Conservation (phyloP, 2,113 vertebrate species). For the Tupaia chinensis region DNA sequence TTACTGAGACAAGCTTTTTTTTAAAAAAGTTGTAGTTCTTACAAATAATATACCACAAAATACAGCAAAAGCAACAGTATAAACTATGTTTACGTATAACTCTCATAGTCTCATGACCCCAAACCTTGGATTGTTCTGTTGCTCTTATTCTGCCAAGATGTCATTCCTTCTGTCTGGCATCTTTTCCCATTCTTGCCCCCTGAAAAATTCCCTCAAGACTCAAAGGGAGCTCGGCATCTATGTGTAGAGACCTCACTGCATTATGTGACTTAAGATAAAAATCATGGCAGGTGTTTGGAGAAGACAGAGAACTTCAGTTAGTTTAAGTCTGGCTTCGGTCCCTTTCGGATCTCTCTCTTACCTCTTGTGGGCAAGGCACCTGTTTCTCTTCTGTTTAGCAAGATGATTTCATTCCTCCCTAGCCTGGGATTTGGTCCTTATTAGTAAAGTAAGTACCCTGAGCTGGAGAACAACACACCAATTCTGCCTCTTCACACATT, state of each 20-base stretch:
- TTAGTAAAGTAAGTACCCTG: constrained; percentile 64
- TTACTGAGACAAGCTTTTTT: not conserved
- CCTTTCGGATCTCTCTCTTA: not conserved
- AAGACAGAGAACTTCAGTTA: not conserved
- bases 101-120: not conserved
- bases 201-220: not conserved
- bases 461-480: constrained; percentile 44
- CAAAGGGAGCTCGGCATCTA: not conserved
- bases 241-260: not conserved
- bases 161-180: not conserved
- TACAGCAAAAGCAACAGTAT: not conserved
- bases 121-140: not conserved
- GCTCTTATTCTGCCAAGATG: not conserved
- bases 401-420: constrained; percentile 63
- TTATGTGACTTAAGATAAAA: not conserved
- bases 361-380: not conserved
- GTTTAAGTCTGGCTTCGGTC: not conserved
- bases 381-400: constrained; percentile 28
- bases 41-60: not conserved
- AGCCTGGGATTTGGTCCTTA: constrained; percentile 61
- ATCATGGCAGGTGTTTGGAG: not conserved
- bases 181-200: not conserved
- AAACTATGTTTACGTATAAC: not conserved
- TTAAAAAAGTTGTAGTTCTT: not conserved
- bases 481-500: not conserved